Evolutionary conservation across 1,140 invertebrate genomes (phyloP).

Genomic region (Heliconius congener): DNA sequence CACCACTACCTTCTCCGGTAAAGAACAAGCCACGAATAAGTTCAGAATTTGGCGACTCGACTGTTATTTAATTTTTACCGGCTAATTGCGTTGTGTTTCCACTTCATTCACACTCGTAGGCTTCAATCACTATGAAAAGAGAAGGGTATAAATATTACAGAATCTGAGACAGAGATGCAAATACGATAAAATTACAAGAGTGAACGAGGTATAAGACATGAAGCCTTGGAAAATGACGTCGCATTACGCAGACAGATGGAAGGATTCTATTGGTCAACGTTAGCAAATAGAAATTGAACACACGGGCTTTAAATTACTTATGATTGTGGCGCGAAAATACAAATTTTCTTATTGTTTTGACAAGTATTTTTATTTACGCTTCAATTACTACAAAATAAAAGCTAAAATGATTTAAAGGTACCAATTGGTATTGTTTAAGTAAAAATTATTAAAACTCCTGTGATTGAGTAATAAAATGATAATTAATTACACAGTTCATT

Average conservation of each 20-base stretch:
- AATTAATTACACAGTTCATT: constrained; percentile 20
- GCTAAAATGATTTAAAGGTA: background rate
- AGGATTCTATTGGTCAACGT: constrained; percentile 74
- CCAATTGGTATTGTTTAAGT: background rate
- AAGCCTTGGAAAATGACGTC: constrained; percentile 54
- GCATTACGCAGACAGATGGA: constrained; percentile 84
- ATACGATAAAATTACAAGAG: constrained; percentile 44
- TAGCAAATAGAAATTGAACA: constrained; percentile 73
- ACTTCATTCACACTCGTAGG: constrained; percentile 41
- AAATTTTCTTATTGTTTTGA: constrained; percentile 16
- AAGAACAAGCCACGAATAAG: constrained; percentile 77
- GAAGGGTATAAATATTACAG: constrained; percentile 42
- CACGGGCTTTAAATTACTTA: constrained; percentile 53
- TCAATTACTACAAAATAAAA: background rate
- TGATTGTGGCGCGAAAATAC: constrained; percentile 52
- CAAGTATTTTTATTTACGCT: background rate
- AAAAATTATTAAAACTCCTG: background rate
- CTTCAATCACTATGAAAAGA: constrained; percentile 40
- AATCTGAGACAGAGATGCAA: constrained; percentile 44
- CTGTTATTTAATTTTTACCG: constrained; percentile 65
- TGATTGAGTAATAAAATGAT: background rate
- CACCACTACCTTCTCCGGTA: constrained; percentile 62
- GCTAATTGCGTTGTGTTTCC: constrained; percentile 49
- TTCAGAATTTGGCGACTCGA: constrained; percentile 68
- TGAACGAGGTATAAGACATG: constrained; percentile 48